Percentiles rank a stretch among this genome's conserved stretches.
phyloP scores from a whole-genome alignment of 1,140 invertebrate genomes.

The Trachymyrmex cornetzi region DNA sequence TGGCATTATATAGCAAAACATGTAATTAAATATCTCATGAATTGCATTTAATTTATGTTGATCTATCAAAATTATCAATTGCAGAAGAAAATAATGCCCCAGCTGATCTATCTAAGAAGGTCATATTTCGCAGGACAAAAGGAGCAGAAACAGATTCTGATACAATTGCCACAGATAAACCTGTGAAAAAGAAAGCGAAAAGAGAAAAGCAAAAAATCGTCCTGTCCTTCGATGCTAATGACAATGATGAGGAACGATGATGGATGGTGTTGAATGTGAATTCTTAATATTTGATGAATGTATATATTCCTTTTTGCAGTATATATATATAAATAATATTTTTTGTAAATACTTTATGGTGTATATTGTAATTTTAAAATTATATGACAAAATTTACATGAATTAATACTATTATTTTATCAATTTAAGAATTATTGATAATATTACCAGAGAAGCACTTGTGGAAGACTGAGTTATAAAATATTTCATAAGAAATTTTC shows the following conservation, averaged over 20 bases:
- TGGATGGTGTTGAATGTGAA: neutral
- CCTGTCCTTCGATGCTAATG: slow-evolving; percentile 87
- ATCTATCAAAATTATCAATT: slow-evolving; percentile 54
- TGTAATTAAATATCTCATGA: neutral
- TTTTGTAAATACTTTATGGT: slow-evolving; percentile 17
- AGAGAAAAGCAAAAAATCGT: slow-evolving; percentile 83
- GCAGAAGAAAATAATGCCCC: slow-evolving; percentile 86
- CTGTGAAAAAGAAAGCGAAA: slow-evolving; percentile 81
- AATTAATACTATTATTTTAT: neutral
- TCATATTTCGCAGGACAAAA: slow-evolving; percentile 87
- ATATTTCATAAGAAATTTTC: neutral
- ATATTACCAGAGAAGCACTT: neutral
- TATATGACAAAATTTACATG: neutral
- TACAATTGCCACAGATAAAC: slow-evolving; percentile 35
- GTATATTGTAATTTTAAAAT: neutral
- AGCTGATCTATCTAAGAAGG: slow-evolving; percentile 87
- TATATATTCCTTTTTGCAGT: slow-evolving; percentile 35
- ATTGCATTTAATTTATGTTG: neutral
- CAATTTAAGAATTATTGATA: neutral
- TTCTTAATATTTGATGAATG: slow-evolving; percentile 24
- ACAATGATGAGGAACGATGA: slow-evolving; percentile 81
- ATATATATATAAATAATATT: slow-evolving; percentile 22
- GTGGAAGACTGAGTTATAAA: neutral
- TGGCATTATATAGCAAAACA: neutral
- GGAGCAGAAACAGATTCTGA: slow-evolving; percentile 45